A percentile compares a stretch with the other conserved stretches of the same genome.
Evolutionary conservation across 2,797 vertebrate genomes (phyloP).

Genomic region (Erethizon dorsatum): DNA sequence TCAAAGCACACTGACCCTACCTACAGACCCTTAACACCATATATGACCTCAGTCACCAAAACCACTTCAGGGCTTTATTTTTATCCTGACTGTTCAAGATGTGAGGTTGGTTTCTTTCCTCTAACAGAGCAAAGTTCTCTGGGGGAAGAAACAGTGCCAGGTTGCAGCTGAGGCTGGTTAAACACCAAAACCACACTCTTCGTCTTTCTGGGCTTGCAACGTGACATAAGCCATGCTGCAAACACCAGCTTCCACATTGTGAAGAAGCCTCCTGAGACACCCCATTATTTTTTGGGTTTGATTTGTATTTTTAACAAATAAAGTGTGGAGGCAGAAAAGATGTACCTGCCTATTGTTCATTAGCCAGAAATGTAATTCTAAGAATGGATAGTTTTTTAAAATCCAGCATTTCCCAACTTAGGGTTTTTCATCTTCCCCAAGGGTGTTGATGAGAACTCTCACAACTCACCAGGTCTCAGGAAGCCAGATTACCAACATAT

Average conservation of each 20-base stretch:
- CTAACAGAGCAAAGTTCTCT: conserved; percentile 85
- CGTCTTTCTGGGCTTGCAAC: conserved; percentile 92
- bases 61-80: conserved; percentile 90
- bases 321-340: conserved; percentile 26
- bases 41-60: conserved; percentile 92
- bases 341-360: conserved; percentile 51
- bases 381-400: conserved; percentile 56
- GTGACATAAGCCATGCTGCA: conserved; percentile 94
- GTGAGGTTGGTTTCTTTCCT: conserved; percentile 93
- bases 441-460: conserved; percentile 78
- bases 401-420: conserved; percentile 64
- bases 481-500: conserved; percentile 83
- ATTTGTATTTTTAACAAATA: conserved; percentile 71
- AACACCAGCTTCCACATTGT: conserved; percentile 77
- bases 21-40: conserved; percentile 77
- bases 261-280: conserved; percentile 78
- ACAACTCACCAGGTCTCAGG: conserved; percentile 82
- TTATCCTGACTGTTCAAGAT: conserved; percentile 85
- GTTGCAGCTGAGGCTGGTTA: conserved; percentile 95
- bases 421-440: conserved; percentile 78
- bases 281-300: conserved; percentile 40
- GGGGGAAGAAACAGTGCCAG: conserved; percentile 96
- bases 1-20: conserved; percentile 82
- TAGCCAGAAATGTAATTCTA: conserved; percentile 31
- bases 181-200: conserved; percentile 95